Evolutionary conservation across 1,140 invertebrate genomes (phyloP).

Genomic region (Lepidurus apus): DNA sequence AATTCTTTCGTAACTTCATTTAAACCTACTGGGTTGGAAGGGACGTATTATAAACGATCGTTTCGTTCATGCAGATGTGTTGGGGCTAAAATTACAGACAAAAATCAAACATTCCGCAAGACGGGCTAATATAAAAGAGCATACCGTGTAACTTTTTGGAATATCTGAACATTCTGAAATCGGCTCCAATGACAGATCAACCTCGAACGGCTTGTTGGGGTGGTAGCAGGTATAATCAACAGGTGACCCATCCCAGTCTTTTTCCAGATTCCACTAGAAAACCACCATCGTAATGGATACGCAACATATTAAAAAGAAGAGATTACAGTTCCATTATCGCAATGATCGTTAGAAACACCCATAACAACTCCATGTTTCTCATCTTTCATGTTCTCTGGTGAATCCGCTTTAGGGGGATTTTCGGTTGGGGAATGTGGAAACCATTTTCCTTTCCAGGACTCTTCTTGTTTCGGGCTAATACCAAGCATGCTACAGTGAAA

Average conservation of each 20-base stretch:
- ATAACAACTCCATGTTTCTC: constrained; percentile 51
- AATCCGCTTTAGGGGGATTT: background rate
- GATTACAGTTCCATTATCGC: constrained; percentile 58
- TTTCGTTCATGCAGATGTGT: constrained; percentile 63
- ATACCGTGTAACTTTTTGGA: constrained; percentile 56
- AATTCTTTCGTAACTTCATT: constrained; percentile 27
- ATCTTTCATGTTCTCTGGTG: constrained; percentile 37
- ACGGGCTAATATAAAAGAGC: no score
- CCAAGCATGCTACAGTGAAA: background rate
- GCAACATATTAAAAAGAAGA: constrained; percentile 23
- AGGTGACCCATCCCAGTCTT: constrained; percentile 65
- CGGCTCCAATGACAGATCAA: constrained; percentile 49
- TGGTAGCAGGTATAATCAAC: constrained; percentile 61
- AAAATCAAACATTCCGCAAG: background rate
- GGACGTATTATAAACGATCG: constrained; percentile 57
- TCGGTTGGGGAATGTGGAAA: background rate
- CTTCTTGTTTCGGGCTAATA: background rate
- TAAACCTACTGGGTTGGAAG: constrained; percentile 60
- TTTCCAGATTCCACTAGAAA: constrained; percentile 58
- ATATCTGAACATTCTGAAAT: constrained; percentile 54
- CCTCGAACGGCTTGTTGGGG: constrained; percentile 47
- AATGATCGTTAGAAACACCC: constrained; percentile 51
- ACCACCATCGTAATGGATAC: constrained; percentile 35
- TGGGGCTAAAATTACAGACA: constrained; percentile 48
- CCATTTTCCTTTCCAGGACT: background rate